Conservation (phyloP, 2,888 invertebrate species). For the Acanthoscelides obtectus region DNA sequence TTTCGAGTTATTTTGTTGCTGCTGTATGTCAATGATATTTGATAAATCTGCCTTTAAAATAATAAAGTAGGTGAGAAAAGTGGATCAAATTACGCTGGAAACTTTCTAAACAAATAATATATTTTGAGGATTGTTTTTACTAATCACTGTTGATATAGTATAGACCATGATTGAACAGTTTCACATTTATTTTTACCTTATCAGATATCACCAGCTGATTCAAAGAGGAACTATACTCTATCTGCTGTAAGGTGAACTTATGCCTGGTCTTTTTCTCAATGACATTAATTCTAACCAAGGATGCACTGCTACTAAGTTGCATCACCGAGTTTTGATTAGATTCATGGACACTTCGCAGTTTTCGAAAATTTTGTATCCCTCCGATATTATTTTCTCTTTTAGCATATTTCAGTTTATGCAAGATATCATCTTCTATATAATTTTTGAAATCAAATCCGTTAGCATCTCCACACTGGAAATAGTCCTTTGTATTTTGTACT, state of each 20-base stretch:
- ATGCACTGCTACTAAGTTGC: background rate
- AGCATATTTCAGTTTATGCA: background rate
- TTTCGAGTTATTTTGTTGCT: background rate
- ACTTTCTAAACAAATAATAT: too few relatives aligned
- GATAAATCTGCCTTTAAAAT: background rate
- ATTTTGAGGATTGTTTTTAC: too few relatives aligned
- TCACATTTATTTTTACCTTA: slow-evolving; percentile 10
- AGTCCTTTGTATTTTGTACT: background rate
- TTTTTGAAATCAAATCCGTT: background rate
- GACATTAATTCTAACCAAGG: slow-evolving; percentile 18
- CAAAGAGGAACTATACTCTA: slow-evolving; percentile 22
- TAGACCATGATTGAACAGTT: too few relatives aligned
- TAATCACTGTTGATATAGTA: too few relatives aligned
- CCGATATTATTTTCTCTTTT: background rate
- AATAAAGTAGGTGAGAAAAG: background rate
- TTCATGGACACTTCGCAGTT: background rate
- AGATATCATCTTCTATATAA: background rate
- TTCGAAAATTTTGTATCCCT: background rate
- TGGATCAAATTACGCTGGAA: too few relatives aligned
- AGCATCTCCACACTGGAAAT: background rate
- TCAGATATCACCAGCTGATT: slow-evolving; percentile 25
- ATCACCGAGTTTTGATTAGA: background rate
- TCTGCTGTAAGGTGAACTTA: slow-evolving; percentile 18
- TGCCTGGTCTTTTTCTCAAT: slow-evolving; percentile 22
- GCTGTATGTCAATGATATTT: background rate